Conservation (phyloP, 2,113 vertebrate species). For the Chloropsis hardwickii region DNA sequence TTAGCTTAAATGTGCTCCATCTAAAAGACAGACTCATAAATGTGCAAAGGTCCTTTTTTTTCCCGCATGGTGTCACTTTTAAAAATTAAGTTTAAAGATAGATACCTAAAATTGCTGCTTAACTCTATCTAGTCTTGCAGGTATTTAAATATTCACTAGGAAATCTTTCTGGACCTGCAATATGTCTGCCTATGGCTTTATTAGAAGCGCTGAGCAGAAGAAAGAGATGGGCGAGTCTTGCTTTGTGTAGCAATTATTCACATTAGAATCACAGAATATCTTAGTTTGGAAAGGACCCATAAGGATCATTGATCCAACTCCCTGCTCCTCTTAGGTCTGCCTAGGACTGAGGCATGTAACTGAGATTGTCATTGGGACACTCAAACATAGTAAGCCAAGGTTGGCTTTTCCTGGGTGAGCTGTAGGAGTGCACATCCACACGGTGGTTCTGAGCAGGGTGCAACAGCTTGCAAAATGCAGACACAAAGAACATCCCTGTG, state of each 20-base stretch:
- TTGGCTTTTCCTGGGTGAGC: not conserved
- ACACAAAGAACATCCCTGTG: not conserved
- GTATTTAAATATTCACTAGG: not conserved
- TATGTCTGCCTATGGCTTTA: not conserved
- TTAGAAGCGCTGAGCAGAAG: not conserved
- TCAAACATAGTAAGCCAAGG: not conserved
- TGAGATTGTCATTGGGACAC: rapidly evolving
- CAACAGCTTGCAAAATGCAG: not conserved
- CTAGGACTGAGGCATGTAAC: not conserved
- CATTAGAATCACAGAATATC: not conserved
- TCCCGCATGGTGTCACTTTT: not conserved
- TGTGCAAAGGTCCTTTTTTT: not conserved
- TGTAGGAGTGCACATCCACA: not conserved
- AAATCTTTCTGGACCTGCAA: not conserved
- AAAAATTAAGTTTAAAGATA: not conserved
- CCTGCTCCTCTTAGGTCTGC: rapidly evolving
- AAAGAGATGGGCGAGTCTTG: not conserved
- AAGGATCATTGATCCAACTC: not conserved
- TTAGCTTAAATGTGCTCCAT: not conserved
- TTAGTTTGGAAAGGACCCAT: not conserved
- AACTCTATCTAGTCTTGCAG: not conserved
- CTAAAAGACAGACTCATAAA: not conserved
- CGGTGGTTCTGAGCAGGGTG: not conserved
- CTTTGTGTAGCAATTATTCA: not conserved
- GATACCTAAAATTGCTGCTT: not conserved